Base-by-base conservation (phyloP, 2,113 vertebrate species). In the Thermophis baileyi region DNA sequence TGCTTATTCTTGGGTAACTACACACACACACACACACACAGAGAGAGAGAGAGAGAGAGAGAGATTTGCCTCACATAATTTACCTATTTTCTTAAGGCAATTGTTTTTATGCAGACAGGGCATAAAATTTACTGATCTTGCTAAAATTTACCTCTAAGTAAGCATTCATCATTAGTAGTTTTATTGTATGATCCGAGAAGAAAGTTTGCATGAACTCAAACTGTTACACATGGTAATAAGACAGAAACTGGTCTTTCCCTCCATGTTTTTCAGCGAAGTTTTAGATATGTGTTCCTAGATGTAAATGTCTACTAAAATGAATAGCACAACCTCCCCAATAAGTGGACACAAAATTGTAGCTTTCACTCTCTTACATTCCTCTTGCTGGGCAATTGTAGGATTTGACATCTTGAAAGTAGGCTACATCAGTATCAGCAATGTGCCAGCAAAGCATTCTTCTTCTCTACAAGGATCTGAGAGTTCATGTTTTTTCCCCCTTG, bases 121-220 rank as follows among this genome's bases (percentile, higher is more conserved):
- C 7, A 16, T 27, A 46, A 89, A 60, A 46, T 89, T 44, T 46
- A 46, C 55, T 90, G 87, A 92, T 49, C 16, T 60, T 81, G 40
- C 49, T 40, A 89, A 16, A 2, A 89, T 2, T 87, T 94, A 69
- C 30, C 27, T 35, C 46, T 47, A 74, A 49, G 60, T 50, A 74
- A 51, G 4, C 89, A 53, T 53, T 27, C 50, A 49, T 5, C 9
- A n/a, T 22, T 22, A n/a, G 7, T 18, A 44, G 46, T 63, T 22
- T 60, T 24, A n/a, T 74, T 69, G n/a, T 74, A 11, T 40, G 20
- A 40, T n/a, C 22, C 8, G 22, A 35, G 16, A 85, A 25, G 49
- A 81, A 55, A 40, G 14, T 51, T 53, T 85, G 18, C 88, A 95
- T 94, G 60, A 93, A 44, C 88, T 55, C 92, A 96, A 55, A 92